Base-by-base conservation (phyloP, 2,797 vertebrate genomes). In the Pogoniulus pusillus region DNA sequence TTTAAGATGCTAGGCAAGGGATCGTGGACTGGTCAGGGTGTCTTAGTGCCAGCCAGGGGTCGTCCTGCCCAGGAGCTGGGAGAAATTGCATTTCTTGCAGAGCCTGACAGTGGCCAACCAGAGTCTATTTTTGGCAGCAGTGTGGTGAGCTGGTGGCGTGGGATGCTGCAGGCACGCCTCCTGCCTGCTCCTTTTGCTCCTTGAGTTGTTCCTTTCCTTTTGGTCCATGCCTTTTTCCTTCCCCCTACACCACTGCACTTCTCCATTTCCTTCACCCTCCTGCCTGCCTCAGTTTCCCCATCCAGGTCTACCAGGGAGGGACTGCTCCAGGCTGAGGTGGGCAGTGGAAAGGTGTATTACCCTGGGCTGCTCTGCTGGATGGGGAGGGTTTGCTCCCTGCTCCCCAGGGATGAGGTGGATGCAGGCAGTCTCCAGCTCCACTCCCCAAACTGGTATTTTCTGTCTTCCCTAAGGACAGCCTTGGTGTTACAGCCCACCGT, bases 221-320 rank as follows among this genome's bases (percentile, higher is more conserved):
- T n/a, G 2, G 45, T 34, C 35, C 4, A 1, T 9, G 45, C 8
- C 4, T 32, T 19, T 39, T 12, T 26, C 30, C 39, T 1, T 13
- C 26, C 5, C 16, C 32, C 29, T 24, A 10, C 18, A 81, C 58
- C 22, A 53, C 63, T 60, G 62, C 41, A 1, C 43, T 82, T 82
- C 83, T 87, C 85, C 57, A 57, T 55, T 37, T 10, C 60, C 1
- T 1, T 43, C 23, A 4, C 5, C 32, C 51, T n/a, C 81, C 0
- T 23, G 22, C 47, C 13, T 94, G 92, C 93, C 90, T 94, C 82
- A 39, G 63, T 94, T 94, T 94, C 89, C 82, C 90, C 81, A 32
- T 41, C 41, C 12, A 0, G 1, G 0, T 71, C 63, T 41, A 27
- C 23, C 45, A 8, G 23, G 55, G 59, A 39, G 64, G 51, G 69